These are phyloP conservation scores for Lagopus muta DNA, from an alignment of 2,113 vertebrate genomes.

Conservation along the genomic window DNA sequence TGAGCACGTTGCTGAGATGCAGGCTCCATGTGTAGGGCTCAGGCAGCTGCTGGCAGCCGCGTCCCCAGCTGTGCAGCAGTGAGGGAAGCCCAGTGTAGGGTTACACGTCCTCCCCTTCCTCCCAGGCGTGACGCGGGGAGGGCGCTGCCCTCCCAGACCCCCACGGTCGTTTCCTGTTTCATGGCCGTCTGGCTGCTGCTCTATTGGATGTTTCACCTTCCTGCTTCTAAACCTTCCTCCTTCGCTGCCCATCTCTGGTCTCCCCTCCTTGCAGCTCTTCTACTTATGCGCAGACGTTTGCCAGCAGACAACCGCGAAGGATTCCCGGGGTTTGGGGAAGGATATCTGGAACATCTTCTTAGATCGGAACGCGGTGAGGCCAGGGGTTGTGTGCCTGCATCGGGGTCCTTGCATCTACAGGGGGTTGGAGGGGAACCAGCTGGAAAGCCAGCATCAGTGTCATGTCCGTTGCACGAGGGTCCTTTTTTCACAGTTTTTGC, in stretches of 20 bases:
- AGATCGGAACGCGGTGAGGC: slow-evolving; percentile 87
- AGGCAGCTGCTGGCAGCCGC: neutral
- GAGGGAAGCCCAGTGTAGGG: neutral
- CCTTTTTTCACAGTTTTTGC: neutral
- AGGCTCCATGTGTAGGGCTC: neutral
- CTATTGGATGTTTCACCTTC: neutral
- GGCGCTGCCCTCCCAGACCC: neutral
- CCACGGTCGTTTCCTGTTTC: neutral
- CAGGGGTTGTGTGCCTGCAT: neutral
- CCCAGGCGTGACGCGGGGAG: neutral
- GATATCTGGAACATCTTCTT: slow-evolving; percentile 92
- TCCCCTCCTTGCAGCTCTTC: slow-evolving; percentile 81
- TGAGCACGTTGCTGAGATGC: neutral
- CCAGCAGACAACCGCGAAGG: slow-evolving; percentile 84
- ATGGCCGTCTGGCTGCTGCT: rapidly evolving
- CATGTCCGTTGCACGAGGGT: rapidly evolving
- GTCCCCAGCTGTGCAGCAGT: neutral
- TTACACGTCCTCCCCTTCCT: neutral
- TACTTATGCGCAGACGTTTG: slow-evolving; percentile 91
- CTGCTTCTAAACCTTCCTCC: neutral
- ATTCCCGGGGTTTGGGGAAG: slow-evolving; percentile 84
- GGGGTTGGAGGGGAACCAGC: neutral
- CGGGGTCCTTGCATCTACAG: neutral
- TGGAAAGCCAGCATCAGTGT: rapidly evolving
- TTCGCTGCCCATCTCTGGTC: neutral